A percentile compares a stretch with the other conserved stretches of the same genome.
phyloP scores from a whole-genome alignment of 1,140 invertebrate species.

The Amyelois transitella region DNA sequence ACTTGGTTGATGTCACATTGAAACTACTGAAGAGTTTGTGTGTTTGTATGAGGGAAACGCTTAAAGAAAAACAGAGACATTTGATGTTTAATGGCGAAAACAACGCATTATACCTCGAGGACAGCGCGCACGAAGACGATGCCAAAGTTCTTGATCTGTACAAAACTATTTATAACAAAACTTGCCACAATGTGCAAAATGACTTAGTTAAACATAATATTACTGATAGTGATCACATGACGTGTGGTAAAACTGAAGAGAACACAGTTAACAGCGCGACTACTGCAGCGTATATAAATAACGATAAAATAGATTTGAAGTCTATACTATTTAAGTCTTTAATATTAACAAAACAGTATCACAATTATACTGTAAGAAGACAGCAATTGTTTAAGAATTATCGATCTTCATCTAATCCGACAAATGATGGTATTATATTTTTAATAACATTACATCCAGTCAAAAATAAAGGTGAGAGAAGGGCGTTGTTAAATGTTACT shows the following conservation, averaged over 20 bases:
- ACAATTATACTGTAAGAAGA: conserved; percentile 41
- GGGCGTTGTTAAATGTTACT: conserved; percentile 3
- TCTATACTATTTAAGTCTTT: background rate
- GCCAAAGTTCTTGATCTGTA: conserved; percentile 31
- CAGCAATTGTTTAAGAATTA: conserved; percentile 35
- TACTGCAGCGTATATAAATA: background rate
- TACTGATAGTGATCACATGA: conserved; percentile 3
- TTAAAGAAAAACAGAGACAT: conserved; percentile 26
- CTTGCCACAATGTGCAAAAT: conserved; percentile 37
- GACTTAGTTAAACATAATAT: conserved; percentile 13
- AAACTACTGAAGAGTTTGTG: conserved; percentile 49
- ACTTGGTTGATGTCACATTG: conserved; percentile 40
- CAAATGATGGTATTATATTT: conserved; percentile 34
- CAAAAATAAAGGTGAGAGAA: conserved; percentile 7
- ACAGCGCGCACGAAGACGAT: background rate
- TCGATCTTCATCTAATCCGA: conserved; percentile 6
- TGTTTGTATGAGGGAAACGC: conserved; percentile 40
- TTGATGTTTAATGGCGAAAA: conserved; percentile 14
- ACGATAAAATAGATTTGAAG: background rate
- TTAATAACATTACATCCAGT: conserved; percentile 39
- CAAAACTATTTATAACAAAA: conserved; percentile 43
- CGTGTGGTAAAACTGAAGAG: conserved; percentile 13
- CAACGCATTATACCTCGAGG: conserved; percentile 16
- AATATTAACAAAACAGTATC: conserved; percentile 13
- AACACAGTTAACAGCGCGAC: background rate